phyloP scores from a whole-genome alignment of 2,888 invertebrate genomes.

The Thereva nobilitata region DNA sequence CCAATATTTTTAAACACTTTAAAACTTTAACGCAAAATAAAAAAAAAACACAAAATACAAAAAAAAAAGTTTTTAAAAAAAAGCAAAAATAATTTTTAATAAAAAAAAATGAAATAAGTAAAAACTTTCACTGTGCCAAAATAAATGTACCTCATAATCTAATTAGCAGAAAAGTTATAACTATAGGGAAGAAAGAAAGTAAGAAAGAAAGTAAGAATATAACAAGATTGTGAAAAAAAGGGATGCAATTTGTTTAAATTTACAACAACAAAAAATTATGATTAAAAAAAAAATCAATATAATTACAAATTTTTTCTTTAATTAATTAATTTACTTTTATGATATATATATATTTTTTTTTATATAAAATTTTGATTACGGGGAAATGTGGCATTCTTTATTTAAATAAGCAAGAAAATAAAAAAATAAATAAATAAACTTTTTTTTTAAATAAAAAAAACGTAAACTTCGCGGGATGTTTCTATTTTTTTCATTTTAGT shows the following conservation, averaged over 20 bases:
- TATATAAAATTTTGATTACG: slow-evolving; percentile 6
- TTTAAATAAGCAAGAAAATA: neutral
- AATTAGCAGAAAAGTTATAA: slow-evolving; percentile 35
- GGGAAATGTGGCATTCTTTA: neutral
- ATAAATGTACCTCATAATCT: slow-evolving; percentile 77
- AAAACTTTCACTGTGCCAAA: slow-evolving; percentile 77
- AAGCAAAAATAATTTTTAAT: slow-evolving; percentile 59
- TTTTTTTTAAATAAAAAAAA: slow-evolving; percentile 4
- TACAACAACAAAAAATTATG: too few species aligned
- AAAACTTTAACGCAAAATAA: neutral
- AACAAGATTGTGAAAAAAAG: slow-evolving; percentile 22
- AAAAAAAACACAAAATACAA: slow-evolving; percentile 27
- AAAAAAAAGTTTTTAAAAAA: slow-evolving; percentile 49
- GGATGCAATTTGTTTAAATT: slow-evolving; percentile 5
- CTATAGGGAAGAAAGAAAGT: slow-evolving; percentile 33
- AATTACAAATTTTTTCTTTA: neutral
- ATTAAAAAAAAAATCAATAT: too few species aligned
- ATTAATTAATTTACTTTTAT: slow-evolving; percentile 24
- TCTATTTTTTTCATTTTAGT: slow-evolving; percentile 31
- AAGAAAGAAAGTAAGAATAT: slow-evolving; percentile 44
- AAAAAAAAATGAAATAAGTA: slow-evolving; percentile 59
- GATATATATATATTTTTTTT: slow-evolving; percentile 15
- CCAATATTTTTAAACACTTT: slow-evolving; percentile 29
- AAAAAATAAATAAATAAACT: neutral
- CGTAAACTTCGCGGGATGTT: slow-evolving; percentile 22